Percentiles rank a stretch among this genome's conserved stretches.
These are phyloP conservation scores for Podarcis raffonei DNA, from an alignment of 2,113 vertebrate genomes.

Conservation along the genomic window DNA sequence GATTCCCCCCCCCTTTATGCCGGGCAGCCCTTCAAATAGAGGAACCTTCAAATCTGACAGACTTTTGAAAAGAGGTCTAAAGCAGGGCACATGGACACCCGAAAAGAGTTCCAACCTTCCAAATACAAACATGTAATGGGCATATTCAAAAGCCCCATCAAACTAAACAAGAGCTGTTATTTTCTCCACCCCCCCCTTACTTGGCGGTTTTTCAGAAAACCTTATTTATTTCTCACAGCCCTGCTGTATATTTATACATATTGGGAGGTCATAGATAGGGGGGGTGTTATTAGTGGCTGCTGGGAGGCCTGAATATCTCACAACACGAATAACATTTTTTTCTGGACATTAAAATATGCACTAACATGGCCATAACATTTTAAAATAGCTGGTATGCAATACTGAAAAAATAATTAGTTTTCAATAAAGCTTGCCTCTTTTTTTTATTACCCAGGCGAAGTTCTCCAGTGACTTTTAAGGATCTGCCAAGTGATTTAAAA, in stretches of 20 bases:
- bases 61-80: too few relatives aligned
- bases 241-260: constrained; percentile 46
- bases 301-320: constrained; percentile 49
- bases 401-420: constrained; percentile 80
- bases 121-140: not conserved
- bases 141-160: too few relatives aligned
- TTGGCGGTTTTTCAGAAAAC: constrained; percentile 34
- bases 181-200: not conserved
- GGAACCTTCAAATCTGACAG: too few relatives aligned
- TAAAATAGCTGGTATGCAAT: constrained; percentile 75
- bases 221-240: constrained; percentile 32
- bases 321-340: constrained; percentile 70
- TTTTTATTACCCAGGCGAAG: constrained; percentile 79
- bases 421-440: constrained; percentile 78
- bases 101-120: not conserved
- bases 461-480: constrained; percentile 80
- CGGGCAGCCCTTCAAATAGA: too few relatives aligned
- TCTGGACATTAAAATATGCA: constrained; percentile 71
- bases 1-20: too few relatives aligned
- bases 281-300: constrained; percentile 47
- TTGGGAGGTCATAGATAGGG: constrained; percentile 6
- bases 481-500: constrained; percentile 80
- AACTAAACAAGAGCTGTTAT: not conserved
- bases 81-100: too few relatives aligned
- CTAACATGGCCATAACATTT: constrained; percentile 73